These are phyloP conservation scores for Drepana falcataria DNA, from an alignment of 2,888 invertebrate genomes.

Conservation along the genomic window DNA sequence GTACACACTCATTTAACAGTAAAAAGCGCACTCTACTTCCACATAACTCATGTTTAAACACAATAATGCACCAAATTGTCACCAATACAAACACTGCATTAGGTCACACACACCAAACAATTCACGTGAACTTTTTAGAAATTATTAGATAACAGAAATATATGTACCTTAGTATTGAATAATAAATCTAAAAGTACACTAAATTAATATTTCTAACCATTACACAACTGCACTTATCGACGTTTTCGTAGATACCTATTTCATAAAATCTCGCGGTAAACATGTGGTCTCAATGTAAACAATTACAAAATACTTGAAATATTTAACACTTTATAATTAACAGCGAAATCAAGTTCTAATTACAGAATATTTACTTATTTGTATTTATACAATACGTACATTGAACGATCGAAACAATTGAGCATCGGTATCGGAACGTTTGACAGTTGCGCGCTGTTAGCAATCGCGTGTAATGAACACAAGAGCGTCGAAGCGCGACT, in stretches of 20 bases:
- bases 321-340: slow-evolving; percentile 7
- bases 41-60: slow-evolving; percentile 6
- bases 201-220: neutral
- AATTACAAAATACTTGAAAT: slow-evolving; percentile 35
- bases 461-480: slow-evolving; percentile 39
- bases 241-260: too few species aligned
- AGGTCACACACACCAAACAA: neutral
- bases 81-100: slow-evolving; percentile 4
- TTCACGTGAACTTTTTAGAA: neutral
- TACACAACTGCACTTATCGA: neutral
- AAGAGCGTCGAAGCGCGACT: slow-evolving; percentile 66
- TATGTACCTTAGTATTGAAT: too few species aligned
- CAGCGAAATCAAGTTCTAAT: neutral
- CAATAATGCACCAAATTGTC: slow-evolving; percentile 7
- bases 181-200: too few species aligned
- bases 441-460: slow-evolving; percentile 47
- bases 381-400: slow-evolving; percentile 53
- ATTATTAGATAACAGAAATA: neutral
- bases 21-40: slow-evolving; percentile 39
- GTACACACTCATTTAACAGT: slow-evolving; percentile 66
- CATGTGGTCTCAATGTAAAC: slow-evolving; percentile 66
- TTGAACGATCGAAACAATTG: slow-evolving; percentile 40
- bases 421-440: slow-evolving; percentile 64
- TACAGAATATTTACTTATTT: slow-evolving; percentile 7
- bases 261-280: slow-evolving; percentile 32